Evolutionary conservation across 2,888 invertebrate genomes (phyloP), one percentile per base, ranked within the genome.

Genomic region (Schrankia costaestrigalis): DNA sequence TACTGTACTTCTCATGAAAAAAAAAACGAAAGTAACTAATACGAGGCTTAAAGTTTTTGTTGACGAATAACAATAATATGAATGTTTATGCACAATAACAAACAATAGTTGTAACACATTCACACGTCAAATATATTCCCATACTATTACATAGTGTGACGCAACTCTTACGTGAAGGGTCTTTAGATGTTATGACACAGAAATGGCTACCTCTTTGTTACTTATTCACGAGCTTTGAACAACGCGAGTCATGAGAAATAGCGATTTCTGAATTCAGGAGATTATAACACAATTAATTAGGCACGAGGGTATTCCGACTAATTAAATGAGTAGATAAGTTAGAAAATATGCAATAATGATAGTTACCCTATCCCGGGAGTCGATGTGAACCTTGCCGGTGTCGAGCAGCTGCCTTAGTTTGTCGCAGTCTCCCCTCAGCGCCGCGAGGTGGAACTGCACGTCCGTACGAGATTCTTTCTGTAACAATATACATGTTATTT

Each of bases 391-490:
- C 73, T 96, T 95, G 44, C 97, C 97, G 18, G 95, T 96, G 78
- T 97, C 96, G 47, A 97, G 89, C 36, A 97, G 92, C 62, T 92
- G 91, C 49, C 91, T 90, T 50, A 98, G 89, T 46, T 92, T 90
- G 35, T 91, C 91, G 48, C 93, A 89, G 80, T 97, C 95, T 2
- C 98, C 98, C 39, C 94, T 91, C 51, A 96, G 89, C 11, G 97
- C 96, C 27, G 97, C 96, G 75, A 96, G 87, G 88, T 98, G 97
- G 68, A 98, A 91, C 85, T 96, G 95, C 65, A 96, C 95, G 80
- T 97, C 97, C 40, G 95, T 95, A 24, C 95, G 93, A 18, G 97
- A 95, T 89, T 97, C 97, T 87, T 97, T 97, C 97, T 96, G 90
- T 23, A 30, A 33, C 33, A 38, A 36, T 23, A 6, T 2, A 27